A percentile compares a stretch with the other conserved stretches of the same genome.
Evolutionary conservation across 2,113 vertebrate genomes (phyloP).

Genomic region (Crotophaga sulcirostris): DNA sequence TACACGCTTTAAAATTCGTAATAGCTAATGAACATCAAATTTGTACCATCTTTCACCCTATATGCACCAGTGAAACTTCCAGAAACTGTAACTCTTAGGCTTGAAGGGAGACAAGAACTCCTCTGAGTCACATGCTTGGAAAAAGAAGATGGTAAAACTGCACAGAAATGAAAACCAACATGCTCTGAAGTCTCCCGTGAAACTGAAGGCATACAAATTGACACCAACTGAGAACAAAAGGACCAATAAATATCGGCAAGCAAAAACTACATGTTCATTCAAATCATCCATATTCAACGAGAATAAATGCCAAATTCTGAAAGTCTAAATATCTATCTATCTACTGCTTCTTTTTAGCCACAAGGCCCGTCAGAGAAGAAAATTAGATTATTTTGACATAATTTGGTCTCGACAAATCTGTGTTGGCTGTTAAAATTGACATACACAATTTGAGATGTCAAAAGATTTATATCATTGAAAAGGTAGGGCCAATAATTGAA

Average conservation of each 20-base stretch:
- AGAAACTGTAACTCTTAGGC: neutral
- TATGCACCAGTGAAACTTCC: neutral
- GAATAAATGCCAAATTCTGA: conserved; percentile 14
- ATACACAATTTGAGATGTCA: conserved; percentile 64
- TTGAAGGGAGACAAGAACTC: neutral
- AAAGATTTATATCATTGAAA: conserved; percentile 64
- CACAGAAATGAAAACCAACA: neutral
- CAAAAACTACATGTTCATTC: conserved; percentile 19
- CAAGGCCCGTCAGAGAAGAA: conserved; percentile 38
- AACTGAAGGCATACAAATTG: neutral
- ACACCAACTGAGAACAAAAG: neutral
- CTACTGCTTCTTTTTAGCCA: conserved; percentile 28
- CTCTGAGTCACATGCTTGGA: neutral
- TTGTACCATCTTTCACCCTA: neutral
- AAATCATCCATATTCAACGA: conserved; percentile 13
- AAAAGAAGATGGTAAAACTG: neutral
- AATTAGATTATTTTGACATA: conserved; percentile 64
- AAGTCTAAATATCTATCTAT: conserved; percentile 23
- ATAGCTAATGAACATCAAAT: neutral
- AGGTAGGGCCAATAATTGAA: conserved; percentile 57
- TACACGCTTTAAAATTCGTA: neutral
- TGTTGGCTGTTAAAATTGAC: conserved; percentile 44
- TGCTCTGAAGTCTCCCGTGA: neutral
- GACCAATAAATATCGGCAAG: neutral
- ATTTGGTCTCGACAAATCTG: conserved; percentile 43